Evolutionary conservation across 1,140 invertebrate species (phyloP).

Genomic region (Lepidostoma basale): DNA sequence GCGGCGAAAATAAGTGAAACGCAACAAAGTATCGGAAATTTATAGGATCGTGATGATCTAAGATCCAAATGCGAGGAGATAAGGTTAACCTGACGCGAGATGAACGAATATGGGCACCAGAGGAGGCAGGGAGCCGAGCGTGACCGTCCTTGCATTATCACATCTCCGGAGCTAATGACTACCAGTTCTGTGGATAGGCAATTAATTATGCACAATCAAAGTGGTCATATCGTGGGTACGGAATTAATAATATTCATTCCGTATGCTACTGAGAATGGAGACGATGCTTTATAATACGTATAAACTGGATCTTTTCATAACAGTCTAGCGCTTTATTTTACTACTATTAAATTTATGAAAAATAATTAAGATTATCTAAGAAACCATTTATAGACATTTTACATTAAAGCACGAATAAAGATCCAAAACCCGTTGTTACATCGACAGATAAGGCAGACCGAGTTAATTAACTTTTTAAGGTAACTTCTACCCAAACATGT

Average conservation of each 20-base stretch:
- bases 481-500: neutral
- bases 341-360: too few relatives aligned
- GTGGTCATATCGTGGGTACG: constrained; percentile 11
- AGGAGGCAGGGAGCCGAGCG: neutral
- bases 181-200: constrained; percentile 13
- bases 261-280: too few relatives aligned
- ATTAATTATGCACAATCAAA: constrained; percentile 9
- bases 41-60: constrained; percentile 7
- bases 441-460: constrained; percentile 3
- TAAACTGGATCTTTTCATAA: too few relatives aligned
- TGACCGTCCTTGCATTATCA: constrained; percentile 17
- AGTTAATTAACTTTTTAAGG: constrained; percentile 17
- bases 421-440: too few relatives aligned
- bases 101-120: neutral
- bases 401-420: too few relatives aligned
- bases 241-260: too few relatives aligned
- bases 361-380: too few relatives aligned
- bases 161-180: constrained; percentile 14
- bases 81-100: neutral
- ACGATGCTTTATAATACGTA: too few relatives aligned
- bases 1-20: neutral
- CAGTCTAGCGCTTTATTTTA: too few relatives aligned
- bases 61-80: constrained; percentile 1
- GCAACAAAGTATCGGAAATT: neutral
- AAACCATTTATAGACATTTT: too few relatives aligned